These are phyloP conservation scores for Uria aalge DNA, from an alignment of 2,113 vertebrate species.

Conservation along the genomic window DNA sequence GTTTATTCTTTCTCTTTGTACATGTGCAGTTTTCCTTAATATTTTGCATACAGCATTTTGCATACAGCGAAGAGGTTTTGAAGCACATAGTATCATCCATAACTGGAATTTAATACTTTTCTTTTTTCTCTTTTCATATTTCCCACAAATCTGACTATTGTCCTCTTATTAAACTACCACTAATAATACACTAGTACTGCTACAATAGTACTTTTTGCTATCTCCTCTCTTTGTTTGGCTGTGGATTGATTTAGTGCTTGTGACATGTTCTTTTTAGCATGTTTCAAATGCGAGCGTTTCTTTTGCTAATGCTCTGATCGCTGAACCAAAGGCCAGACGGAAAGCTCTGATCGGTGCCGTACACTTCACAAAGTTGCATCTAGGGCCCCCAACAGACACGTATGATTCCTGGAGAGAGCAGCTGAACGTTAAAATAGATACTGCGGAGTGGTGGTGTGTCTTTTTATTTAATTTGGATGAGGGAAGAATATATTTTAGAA, in stretches of 20 bases:
- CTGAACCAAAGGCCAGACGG: background rate
- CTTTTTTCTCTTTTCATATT: accelerated
- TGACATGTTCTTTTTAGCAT: background rate
- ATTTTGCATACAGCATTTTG: too few relatives aligned
- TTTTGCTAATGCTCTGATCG: background rate
- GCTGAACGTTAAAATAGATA: background rate
- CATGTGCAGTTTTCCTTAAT: background rate
- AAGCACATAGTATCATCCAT: background rate
- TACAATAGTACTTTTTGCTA: background rate
- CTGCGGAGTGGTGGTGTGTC: background rate
- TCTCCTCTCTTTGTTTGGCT: background rate
- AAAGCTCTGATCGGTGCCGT: background rate
- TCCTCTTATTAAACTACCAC: background rate
- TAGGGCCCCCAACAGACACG: background rate
- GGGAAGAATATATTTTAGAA: background rate
- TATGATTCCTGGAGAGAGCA: background rate
- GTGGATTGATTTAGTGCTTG: background rate
- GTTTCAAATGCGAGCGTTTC: background rate
- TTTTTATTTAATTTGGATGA: conserved; percentile 14
- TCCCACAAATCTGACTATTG: background rate
- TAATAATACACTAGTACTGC: background rate
- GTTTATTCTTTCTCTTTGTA: background rate
- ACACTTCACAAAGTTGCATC: background rate
- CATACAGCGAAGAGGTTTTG: background rate
- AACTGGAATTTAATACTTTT: background rate